These are phyloP conservation scores for Caenorhabditis sulstoni DNA, from an alignment of 2,888 invertebrate species.

Conservation along the genomic window DNA sequence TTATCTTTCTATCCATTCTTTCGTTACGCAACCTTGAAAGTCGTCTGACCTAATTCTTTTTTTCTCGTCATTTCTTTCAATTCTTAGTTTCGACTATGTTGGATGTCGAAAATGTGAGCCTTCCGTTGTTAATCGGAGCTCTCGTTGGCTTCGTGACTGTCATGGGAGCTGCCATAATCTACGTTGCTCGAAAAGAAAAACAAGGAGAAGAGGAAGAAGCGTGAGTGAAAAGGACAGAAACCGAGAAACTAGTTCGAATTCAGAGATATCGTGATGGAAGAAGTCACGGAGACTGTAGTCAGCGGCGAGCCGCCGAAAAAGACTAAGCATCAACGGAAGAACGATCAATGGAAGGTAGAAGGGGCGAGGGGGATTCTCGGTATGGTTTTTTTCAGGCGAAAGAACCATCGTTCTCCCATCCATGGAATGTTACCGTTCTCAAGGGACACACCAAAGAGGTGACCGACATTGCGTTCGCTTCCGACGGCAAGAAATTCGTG, in stretches of 20 bases:
- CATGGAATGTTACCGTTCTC: slow-evolving; percentile 88
- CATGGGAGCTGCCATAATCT: slow-evolving; percentile 51
- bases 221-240: slow-evolving; percentile 7
- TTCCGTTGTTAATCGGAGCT: slow-evolving; percentile 48
- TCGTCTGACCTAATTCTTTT: not conserved
- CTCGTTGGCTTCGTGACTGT: slow-evolving; percentile 55
- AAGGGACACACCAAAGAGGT: slow-evolving; percentile 87
- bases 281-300: slow-evolving; percentile 46
- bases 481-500: slow-evolving; percentile 90
- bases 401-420: slow-evolving; percentile 82
- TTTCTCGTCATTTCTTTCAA: slow-evolving; percentile 4
- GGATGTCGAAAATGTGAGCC: slow-evolving; percentile 53
- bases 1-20: too few relatives aligned
- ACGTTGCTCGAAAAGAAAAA: slow-evolving; percentile 48
- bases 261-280: slow-evolving; percentile 61
- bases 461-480: slow-evolving; percentile 87
- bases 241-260: too few relatives aligned
- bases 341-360: slow-evolving; percentile 53
- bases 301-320: slow-evolving; percentile 39
- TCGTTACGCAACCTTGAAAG: too few relatives aligned
- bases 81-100: slow-evolving; percentile 41
- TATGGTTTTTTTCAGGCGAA: slow-evolving; percentile 34
- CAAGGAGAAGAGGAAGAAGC: slow-evolving; percentile 54
- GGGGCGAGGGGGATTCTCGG: not conserved
- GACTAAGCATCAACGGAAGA: slow-evolving; percentile 53